These are phyloP conservation scores for Alces alces DNA, from an alignment of 2,113 vertebrate genomes.

Conservation along the genomic window DNA sequence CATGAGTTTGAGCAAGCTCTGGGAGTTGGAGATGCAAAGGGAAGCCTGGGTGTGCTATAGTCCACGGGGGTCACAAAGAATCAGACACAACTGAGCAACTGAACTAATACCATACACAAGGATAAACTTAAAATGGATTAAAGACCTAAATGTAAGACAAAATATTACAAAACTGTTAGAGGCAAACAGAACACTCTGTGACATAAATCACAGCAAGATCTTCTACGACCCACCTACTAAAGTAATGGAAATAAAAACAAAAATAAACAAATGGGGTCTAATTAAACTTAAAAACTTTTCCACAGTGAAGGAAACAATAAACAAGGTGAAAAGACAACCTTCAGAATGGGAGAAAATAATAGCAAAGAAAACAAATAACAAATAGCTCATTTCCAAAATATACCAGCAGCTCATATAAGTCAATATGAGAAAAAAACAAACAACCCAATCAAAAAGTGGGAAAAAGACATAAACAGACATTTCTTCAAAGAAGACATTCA, in stretches of 20 bases:
- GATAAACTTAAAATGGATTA: background rate
- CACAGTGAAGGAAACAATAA: background rate
- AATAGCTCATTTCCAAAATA: background rate
- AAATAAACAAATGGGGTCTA: background rate
- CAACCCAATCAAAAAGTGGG: background rate
- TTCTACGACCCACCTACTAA: background rate
- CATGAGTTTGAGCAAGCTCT: background rate
- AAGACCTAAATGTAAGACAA: background rate
- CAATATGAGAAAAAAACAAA: rapidly evolving
- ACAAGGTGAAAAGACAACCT: background rate
- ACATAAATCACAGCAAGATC: background rate
- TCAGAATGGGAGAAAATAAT: background rate
- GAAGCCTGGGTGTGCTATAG: background rate
- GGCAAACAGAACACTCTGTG: background rate
- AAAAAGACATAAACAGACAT: background rate
- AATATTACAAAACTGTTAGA: background rate
- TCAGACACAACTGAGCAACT: rapidly evolving
- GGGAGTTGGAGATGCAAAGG: background rate
- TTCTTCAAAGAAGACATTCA: background rate
- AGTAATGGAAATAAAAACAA: background rate
- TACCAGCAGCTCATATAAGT: background rate
- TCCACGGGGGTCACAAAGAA: background rate
- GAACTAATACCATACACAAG: background rate
- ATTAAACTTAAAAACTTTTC: background rate
- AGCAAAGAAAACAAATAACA: background rate